Evolutionary conservation across 2,888 invertebrate genomes (phyloP).

Genomic region (Psylliodes chrysocephalus): DNA sequence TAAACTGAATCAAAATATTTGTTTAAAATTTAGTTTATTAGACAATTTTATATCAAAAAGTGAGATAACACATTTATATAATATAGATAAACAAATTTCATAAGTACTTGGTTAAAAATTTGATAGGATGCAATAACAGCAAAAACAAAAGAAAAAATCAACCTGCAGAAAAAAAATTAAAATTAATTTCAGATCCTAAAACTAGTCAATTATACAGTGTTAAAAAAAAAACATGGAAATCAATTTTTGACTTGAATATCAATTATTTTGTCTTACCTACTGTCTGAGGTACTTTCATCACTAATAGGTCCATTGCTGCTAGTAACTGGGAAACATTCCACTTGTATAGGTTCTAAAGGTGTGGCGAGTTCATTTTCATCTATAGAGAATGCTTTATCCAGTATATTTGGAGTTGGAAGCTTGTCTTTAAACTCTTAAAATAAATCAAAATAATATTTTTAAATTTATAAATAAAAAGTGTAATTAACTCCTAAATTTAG

Average conservation of each 20-base stretch:
- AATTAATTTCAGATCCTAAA: too few species aligned
- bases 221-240: too few species aligned
- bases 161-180: too few species aligned
- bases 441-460: too few species aligned
- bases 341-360: constrained; percentile 50
- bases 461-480: too few species aligned
- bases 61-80: background rate
- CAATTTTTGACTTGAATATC: too few species aligned
- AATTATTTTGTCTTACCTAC: constrained; percentile 32
- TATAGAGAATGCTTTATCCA: constrained; percentile 56
- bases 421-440: constrained; percentile 40
- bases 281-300: constrained; percentile 38
- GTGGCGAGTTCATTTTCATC: constrained; percentile 53
- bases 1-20: background rate
- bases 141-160: too few species aligned
- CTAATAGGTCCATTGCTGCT: constrained; percentile 40
- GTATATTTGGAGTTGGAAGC: constrained; percentile 38
- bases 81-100: background rate
- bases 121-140: background rate
- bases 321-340: constrained; percentile 38
- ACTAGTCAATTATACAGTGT: too few species aligned
- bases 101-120: constrained; percentile 2
- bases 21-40: background rate
- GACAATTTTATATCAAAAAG: background rate
- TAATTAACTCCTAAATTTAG: constrained; percentile 46